A percentile compares a stretch with the other conserved stretches of the same genome.
These are phyloP conservation scores for Itoplectis maculator DNA, from an alignment of 2,888 invertebrate species.

Conservation along the genomic window DNA sequence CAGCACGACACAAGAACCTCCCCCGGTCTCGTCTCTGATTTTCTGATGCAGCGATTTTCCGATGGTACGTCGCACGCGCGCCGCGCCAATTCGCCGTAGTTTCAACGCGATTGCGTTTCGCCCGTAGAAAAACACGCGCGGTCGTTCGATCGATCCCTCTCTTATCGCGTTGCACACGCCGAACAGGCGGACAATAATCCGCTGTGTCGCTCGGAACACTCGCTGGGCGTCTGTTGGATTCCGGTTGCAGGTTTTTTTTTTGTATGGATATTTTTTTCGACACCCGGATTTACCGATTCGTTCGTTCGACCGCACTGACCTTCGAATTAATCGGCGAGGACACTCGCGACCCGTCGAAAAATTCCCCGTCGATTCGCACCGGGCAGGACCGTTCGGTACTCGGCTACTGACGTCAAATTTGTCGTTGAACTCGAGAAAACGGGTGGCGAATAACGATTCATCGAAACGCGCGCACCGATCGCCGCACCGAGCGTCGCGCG, in stretches of 20 bases:
- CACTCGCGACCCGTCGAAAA: not conserved
- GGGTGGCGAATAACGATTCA: conserved; percentile 6
- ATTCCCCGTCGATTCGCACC: not conserved
- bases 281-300: not conserved
- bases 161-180: not conserved
- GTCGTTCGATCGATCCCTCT: conserved; percentile 5
- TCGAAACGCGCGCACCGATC: not conserved
- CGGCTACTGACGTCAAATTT: not conserved
- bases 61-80: conserved; percentile 19
- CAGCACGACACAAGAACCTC: conserved; percentile 30
- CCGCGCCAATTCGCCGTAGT: conserved; percentile 19
- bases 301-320: not conserved
- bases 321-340: conserved; percentile 2
- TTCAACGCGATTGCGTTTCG: not conserved
- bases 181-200: not conserved
- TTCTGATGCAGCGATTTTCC: conserved; percentile 62
- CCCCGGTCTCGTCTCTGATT: conserved; percentile 39
- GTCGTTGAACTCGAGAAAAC: conserved; percentile 16
- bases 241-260: too few species aligned
- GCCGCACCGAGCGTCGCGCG: not conserved
- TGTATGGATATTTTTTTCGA: conserved; percentile 1
- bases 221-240: not conserved
- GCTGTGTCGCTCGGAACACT: not conserved
- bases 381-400: not conserved
- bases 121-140: conserved; percentile 5